Percentiles rank a stretch among this genome's conserved stretches.
These are phyloP conservation scores for Plotosus lineatus DNA, from an alignment of 2,113 vertebrate genomes.

Conservation along the genomic window DNA sequence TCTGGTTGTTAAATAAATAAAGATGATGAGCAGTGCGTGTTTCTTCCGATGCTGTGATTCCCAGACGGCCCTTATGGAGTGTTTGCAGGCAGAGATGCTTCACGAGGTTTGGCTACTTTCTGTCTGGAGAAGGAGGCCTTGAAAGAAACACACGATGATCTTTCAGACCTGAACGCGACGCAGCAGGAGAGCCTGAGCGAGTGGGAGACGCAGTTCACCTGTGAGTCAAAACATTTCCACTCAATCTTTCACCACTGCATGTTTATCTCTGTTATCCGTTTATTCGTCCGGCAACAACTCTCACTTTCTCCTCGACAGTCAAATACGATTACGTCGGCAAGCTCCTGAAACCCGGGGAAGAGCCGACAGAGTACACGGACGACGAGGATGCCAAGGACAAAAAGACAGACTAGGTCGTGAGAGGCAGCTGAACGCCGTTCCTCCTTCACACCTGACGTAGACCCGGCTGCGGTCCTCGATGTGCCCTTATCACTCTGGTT, in stretches of 20 bases:
- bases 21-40: not conserved
- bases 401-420: constrained; percentile 66
- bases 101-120: constrained; percentile 93
- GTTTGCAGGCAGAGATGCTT: constrained; percentile 94
- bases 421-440: constrained; percentile 51
- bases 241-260: not conserved
- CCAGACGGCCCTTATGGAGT: constrained; percentile 94
- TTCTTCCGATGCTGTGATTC: constrained; percentile 47
- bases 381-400: constrained; percentile 82
- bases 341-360: constrained; percentile 90
- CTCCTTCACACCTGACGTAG: constrained; percentile 16
- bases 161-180: constrained; percentile 86
- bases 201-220: constrained; percentile 95
- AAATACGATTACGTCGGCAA: constrained; percentile 94
- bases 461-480: constrained; percentile 2
- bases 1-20: too few species aligned
- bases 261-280: not conserved
- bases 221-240: constrained; percentile 71
- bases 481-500: constrained; percentile 13
- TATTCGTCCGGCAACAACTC: not conserved
- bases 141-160: constrained; percentile 89
- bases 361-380: constrained; percentile 91
- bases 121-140: constrained; percentile 93
- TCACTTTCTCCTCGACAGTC: constrained; percentile 68
- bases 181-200: constrained; percentile 90